Percentiles rank a stretch among this genome's conserved stretches.
Evolutionary conservation across 2,113 vertebrate genomes (phyloP).

Genomic region (Seriola rivoliana): DNA sequence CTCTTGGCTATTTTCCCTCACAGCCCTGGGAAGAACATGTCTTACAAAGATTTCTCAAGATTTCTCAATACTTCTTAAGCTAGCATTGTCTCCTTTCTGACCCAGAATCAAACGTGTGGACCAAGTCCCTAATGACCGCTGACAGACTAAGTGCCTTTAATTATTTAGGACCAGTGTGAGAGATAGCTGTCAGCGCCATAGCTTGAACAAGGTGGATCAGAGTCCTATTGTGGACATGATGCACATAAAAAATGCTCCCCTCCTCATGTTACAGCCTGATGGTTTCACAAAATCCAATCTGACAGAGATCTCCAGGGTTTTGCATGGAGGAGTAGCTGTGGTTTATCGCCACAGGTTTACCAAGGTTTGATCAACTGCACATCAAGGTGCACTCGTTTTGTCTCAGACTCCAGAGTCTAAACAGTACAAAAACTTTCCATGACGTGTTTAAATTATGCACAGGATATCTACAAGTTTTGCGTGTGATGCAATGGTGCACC

Average conservation of each 20-base stretch:
- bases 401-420: not conserved
- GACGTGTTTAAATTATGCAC: not conserved
- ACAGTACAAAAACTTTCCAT: not conserved
- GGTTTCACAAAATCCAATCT: slow-evolving; percentile 71
- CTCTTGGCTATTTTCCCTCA: not conserved
- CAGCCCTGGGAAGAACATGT: not conserved
- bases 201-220: slow-evolving; percentile 68
- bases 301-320: slow-evolving; percentile 69
- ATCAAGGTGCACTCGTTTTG: not conserved
- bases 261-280: slow-evolving; percentile 70
- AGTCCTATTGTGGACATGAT: slow-evolving; percentile 73
- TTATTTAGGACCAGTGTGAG: slow-evolving; percentile 81
- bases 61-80: slow-evolving; percentile 75
- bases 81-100: slow-evolving; percentile 58
- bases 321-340: slow-evolving; percentile 57
- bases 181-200: slow-evolving; percentile 40
- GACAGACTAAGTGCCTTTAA: slow-evolving; percentile 82
- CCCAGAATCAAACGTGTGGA: slow-evolving; percentile 76
- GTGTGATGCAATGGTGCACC: not conserved
- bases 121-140: slow-evolving; percentile 68
- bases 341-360: slow-evolving; percentile 60
- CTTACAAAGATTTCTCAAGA: slow-evolving; percentile 62
- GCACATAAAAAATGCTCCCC: slow-evolving; percentile 51
- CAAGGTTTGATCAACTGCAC: slow-evolving; percentile 35
- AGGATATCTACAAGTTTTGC: not conserved